Evolutionary conservation across 2,797 vertebrate species (phyloP).

Genomic region (Aselliscus stoliczkanus): DNA sequence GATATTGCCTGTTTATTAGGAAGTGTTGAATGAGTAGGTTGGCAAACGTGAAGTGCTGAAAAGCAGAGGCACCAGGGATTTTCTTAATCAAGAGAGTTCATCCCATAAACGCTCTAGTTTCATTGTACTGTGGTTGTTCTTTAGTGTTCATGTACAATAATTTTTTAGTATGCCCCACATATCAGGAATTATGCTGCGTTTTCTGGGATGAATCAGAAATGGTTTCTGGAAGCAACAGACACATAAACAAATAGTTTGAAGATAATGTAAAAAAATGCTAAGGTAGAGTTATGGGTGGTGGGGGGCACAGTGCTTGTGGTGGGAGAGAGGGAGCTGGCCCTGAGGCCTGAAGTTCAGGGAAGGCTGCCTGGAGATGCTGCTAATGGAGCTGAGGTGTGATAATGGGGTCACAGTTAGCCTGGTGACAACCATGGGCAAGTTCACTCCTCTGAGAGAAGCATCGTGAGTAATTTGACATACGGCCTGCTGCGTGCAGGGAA

Average conservation of each 20-base stretch:
- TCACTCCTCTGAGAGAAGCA: background rate
- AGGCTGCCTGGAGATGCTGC: background rate
- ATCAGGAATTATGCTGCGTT: background rate
- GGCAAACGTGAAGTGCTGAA: background rate
- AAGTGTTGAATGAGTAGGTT: background rate
- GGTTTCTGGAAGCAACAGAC: background rate
- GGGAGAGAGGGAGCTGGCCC: background rate
- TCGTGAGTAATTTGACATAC: background rate
- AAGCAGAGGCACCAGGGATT: background rate
- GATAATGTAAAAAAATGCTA: background rate
- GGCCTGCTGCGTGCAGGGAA: background rate
- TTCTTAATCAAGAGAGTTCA: background rate
- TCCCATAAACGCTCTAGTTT: background rate
- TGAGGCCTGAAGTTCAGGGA: background rate
- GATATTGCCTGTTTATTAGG: background rate
- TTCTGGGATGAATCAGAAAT: background rate
- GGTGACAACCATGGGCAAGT: background rate
- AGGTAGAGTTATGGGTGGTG: background rate
- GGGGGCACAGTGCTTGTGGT: background rate
- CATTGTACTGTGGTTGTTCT: background rate
- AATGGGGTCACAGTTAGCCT: too few species aligned
- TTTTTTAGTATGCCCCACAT: background rate
- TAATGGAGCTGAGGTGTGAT: background rate
- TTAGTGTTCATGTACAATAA: background rate
- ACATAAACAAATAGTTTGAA: background rate